Evolutionary conservation across 1,140 invertebrate species (phyloP).

Genomic region (Subanguina moxae): DNA sequence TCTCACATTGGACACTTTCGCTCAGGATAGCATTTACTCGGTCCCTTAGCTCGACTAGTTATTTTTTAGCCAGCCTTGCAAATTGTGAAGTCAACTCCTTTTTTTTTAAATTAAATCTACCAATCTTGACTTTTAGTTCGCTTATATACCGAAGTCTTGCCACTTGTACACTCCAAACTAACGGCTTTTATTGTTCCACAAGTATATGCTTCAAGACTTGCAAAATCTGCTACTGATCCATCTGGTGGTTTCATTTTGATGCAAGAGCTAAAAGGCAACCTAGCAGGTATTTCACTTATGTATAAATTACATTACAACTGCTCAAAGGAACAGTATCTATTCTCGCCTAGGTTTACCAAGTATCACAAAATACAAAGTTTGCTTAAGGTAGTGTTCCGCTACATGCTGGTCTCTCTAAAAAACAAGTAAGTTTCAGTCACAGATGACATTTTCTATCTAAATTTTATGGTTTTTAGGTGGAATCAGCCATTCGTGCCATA

Average conservation of each 20-base stretch:
- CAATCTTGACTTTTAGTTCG: no score
- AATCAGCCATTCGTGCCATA: not conserved
- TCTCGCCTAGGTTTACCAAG: no score
- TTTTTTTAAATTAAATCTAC: not conserved
- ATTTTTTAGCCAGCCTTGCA: no score
- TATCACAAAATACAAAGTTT: no score
- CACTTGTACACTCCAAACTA: not conserved
- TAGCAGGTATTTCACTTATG: no score
- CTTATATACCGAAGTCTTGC: not conserved
- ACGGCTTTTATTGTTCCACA: not conserved
- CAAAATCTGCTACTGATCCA: not conserved
- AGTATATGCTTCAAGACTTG: not conserved
- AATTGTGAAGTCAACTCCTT: no score
- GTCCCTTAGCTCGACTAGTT: no score
- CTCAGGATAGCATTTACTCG: no score
- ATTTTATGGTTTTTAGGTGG: not conserved
- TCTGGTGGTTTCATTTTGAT: not conserved
- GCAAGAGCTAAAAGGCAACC: not conserved
- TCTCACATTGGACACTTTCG: no score
- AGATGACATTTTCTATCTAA: no score
- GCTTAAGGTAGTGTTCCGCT: not conserved
- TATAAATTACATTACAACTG: no score
- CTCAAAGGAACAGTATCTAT: no score
- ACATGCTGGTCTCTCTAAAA: not conserved
- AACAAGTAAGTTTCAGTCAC: not conserved